Conservation (phyloP, 92 coral and sea anemone genomes). For the Bergia sp. region DNA sequence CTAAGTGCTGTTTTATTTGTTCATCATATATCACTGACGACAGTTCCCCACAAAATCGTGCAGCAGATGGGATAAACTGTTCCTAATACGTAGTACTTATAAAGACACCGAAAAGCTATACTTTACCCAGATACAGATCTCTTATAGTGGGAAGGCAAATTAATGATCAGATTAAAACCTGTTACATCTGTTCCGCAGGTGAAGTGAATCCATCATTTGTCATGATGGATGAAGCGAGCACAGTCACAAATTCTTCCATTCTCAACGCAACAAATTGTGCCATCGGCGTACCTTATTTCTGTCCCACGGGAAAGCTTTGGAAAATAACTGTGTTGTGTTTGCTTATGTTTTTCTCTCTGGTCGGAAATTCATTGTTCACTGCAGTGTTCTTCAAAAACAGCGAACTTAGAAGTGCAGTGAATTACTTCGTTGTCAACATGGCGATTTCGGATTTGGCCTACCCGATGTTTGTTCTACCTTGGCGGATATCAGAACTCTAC, state of each 20-base stretch:
- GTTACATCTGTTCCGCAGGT: constrained; percentile 19
- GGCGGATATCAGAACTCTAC: constrained; percentile 33
- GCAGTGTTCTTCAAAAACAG: constrained; percentile 35
- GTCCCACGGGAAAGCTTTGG: constrained; percentile 23
- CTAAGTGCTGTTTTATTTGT: constrained; percentile 7
- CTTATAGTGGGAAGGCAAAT: not conserved
- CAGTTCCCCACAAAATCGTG: not conserved
- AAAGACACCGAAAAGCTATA: not conserved
- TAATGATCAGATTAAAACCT: not conserved
- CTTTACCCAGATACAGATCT: not conserved
- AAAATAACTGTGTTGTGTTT: not conserved
- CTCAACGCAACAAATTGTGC: not conserved
- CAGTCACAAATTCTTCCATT: not conserved
- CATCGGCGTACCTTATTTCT: not conserved
- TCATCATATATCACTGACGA: constrained; percentile 9
- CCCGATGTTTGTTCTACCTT: constrained; percentile 32
- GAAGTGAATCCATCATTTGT: not conserved
- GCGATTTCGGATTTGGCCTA: constrained; percentile 38
- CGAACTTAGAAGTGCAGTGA: constrained; percentile 41
- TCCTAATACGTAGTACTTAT: not conserved
- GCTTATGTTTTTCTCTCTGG: constrained; percentile 10
- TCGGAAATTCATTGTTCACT: constrained; percentile 21
- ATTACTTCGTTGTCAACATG: constrained; percentile 43
- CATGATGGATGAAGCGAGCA: constrained; percentile 3
- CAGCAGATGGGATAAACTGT: not conserved